phyloP scores from a whole-genome alignment of 2,888 invertebrate genomes.

The Drosophila tanythrix region DNA sequence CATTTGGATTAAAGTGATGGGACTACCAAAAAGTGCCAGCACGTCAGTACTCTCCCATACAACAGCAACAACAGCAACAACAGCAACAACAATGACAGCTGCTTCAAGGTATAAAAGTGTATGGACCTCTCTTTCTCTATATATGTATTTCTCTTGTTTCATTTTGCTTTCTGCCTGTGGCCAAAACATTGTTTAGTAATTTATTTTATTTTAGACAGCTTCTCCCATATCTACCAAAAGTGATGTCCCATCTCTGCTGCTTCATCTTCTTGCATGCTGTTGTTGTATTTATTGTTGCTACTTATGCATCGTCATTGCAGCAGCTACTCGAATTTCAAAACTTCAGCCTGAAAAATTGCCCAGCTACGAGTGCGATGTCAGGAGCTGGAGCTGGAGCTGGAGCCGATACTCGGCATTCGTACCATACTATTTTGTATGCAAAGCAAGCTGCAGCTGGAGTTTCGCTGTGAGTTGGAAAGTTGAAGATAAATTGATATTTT shows the following conservation, averaged over 20 bases:
- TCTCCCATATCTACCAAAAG: constrained; percentile 53
- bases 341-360: constrained; percentile 69
- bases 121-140: constrained; percentile 10
- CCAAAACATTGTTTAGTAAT: constrained; percentile 79
- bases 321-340: constrained; percentile 34
- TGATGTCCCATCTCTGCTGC: constrained; percentile 34
- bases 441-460: constrained; percentile 52
- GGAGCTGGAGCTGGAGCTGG: background rate
- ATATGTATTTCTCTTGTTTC: background rate
- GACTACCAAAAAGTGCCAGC: constrained; percentile 64
- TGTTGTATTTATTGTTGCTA: constrained; percentile 61
- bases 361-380: constrained; percentile 53
- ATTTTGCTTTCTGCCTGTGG: constrained; percentile 18
- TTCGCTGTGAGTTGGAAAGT: constrained; percentile 36
- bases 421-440: constrained; percentile 46
- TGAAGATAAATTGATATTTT: constrained; percentile 61
- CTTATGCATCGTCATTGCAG: constrained; percentile 77
- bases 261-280: constrained; percentile 22
- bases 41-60: constrained; percentile 49
- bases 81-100: constrained; percentile 43
- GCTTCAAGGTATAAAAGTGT: constrained; percentile 47
- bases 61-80: constrained; percentile 5
- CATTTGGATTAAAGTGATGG: constrained; percentile 74
- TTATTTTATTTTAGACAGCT: constrained; percentile 79
- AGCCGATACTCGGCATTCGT: background rate